phyloP scores from a whole-genome alignment of 1,140 invertebrate species.

The Neodiprion fabricii region DNA sequence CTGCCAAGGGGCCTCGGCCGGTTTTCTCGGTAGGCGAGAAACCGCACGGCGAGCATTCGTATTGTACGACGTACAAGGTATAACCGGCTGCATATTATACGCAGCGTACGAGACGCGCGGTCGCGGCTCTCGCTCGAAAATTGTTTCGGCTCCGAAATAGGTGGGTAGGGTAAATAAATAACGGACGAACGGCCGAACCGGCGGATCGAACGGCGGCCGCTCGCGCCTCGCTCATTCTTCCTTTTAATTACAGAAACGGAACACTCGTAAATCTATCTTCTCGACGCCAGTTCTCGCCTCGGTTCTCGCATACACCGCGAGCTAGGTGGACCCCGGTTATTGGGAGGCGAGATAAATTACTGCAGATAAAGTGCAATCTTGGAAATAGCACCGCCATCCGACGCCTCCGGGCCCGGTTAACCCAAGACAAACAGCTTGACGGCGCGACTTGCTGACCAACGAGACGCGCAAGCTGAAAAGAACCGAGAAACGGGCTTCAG shows the following conservation, averaged over 20 bases:
- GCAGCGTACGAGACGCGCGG: too few species aligned
- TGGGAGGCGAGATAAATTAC: neutral
- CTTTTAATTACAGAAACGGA: constrained; percentile 7
- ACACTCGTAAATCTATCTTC: neutral
- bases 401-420: neutral
- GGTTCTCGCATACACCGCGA: too few species aligned
- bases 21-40: constrained; percentile 1
- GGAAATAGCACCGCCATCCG: neutral
- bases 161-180: neutral
- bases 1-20: neutral
- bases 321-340: neutral
- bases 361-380: constrained; percentile 7
- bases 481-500: too few species aligned
- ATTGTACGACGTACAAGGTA: too few species aligned
- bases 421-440: neutral
- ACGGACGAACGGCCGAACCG: neutral
- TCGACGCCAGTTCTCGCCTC: neutral
- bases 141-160: too few species aligned
- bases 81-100: too few species aligned
- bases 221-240: neutral
- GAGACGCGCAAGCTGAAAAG: too few species aligned
- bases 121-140: too few species aligned
- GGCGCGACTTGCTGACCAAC: too few species aligned
- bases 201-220: neutral
- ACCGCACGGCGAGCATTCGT: neutral